Evolutionary conservation across 2,797 vertebrate genomes (phyloP).

Genomic region (Danio albolineatus): DNA sequence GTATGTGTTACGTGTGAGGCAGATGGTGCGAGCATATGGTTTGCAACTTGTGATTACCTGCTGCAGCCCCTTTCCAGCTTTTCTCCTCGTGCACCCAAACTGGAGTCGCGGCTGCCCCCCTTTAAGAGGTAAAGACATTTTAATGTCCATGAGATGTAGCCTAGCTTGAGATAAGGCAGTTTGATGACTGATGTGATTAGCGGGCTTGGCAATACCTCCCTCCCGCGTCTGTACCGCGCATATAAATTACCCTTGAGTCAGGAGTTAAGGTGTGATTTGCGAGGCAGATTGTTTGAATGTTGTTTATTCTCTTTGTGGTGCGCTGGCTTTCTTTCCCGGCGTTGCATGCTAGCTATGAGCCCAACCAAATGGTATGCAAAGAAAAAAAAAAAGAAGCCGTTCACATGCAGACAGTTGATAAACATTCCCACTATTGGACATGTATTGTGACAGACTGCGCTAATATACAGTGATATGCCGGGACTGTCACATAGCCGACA

Average conservation of each 20-base stretch:
- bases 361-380: constrained; percentile 36
- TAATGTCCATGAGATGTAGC: constrained; percentile 62
- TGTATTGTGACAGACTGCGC: constrained; percentile 81
- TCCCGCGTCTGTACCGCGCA: constrained; percentile 21
- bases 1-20: constrained; percentile 65
- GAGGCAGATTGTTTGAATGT: constrained; percentile 43
- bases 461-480: constrained; percentile 81
- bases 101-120: constrained; percentile 57
- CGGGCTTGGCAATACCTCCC: constrained; percentile 20
- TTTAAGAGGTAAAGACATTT: constrained; percentile 66
- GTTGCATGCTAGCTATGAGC: constrained; percentile 13
- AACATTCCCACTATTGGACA: constrained; percentile 82
- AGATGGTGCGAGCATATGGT: constrained; percentile 81
- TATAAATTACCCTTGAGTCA: constrained; percentile 46
- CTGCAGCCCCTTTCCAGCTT: constrained; percentile 64
- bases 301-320: constrained; percentile 48
- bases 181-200: constrained; percentile 60
- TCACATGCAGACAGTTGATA: constrained; percentile 70
- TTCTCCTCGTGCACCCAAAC: constrained; percentile 56
- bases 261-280: constrained; percentile 44
- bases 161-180: constrained; percentile 53
- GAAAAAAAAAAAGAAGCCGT: not conserved
- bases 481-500: constrained; percentile 83
- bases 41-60: constrained; percentile 73
- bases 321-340: constrained; percentile 16